Conservation (phyloP, 2,797 vertebrate species). For the Channallabes apus region DNA sequence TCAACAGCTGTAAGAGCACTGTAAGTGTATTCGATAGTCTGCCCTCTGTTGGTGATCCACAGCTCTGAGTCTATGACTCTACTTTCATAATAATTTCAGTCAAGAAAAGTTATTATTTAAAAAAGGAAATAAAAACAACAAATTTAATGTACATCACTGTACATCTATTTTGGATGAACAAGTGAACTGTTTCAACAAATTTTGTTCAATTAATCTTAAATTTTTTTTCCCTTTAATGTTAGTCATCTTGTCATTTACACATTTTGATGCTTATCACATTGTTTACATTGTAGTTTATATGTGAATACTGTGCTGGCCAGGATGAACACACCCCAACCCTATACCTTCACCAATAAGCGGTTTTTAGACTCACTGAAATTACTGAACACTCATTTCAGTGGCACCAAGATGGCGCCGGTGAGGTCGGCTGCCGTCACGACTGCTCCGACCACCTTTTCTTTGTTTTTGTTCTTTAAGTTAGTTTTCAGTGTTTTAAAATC, state of each 20-base stretch:
- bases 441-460: no score
- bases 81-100: background rate
- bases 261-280: background rate
- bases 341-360: background rate
- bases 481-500: no score
- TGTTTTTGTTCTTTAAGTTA: no score
- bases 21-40: background rate
- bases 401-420: no score
- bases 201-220: background rate
- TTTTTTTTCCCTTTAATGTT: background rate
- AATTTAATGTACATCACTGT: background rate
- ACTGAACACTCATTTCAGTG: no score
- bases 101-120: background rate
- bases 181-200: background rate
- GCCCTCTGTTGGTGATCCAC: background rate
- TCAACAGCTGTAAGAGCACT: slow-evolving; percentile 1
- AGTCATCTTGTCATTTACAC: background rate
- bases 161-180: background rate
- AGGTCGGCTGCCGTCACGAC: no score
- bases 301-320: background rate
- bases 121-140: background rate
- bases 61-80: background rate
- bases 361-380: background rate
- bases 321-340: background rate
- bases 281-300: background rate